A percentile compares a stretch with the other conserved stretches of the same genome.
phyloP scores from a whole-genome alignment of 2,797 vertebrate species.

The Gymnoscopelus microlampas region DNA sequence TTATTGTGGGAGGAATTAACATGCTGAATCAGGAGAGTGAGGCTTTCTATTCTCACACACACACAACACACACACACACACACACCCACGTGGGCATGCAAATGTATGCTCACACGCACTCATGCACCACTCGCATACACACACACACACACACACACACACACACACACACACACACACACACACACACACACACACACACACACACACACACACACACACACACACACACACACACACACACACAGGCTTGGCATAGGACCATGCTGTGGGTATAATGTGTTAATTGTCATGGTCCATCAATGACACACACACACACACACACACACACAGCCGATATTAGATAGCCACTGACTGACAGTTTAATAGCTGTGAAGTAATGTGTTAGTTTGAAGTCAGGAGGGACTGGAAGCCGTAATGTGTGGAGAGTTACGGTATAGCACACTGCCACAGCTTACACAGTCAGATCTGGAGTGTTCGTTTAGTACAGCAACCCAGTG shows the following conservation, averaged over 20 bases:
- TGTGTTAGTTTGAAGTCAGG: conserved; percentile 5
- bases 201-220: conserved; percentile 6
- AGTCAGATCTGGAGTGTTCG: no score
- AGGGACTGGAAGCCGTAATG: not conserved
- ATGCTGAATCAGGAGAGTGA: conserved; percentile 43
- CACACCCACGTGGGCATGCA: no score
- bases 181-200: conserved; percentile 1
- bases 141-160: conserved; percentile 8
- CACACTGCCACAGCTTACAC: no score
- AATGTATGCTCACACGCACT: not conserved
- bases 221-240: not conserved
- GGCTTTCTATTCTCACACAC: not conserved
- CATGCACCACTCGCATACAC: not conserved
- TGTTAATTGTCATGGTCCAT: conserved; percentile 34
- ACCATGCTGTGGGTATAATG: conserved; percentile 20
- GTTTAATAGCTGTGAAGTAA: conserved; percentile 26
- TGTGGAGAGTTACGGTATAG: not conserved
- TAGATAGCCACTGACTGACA: not conserved
- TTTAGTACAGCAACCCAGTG: no score
- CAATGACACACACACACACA: not conserved
- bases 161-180: not conserved
- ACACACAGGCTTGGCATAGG: conserved; percentile 5
- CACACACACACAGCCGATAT: conserved; percentile 18
- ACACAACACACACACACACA: conserved; percentile 3
- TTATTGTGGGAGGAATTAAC: conserved; percentile 20